Percentiles rank a stretch among this genome's conserved stretches.
These are phyloP conservation scores for Agrilus planipennis DNA, from an alignment of 1,140 invertebrate species.

Conservation along the genomic window DNA sequence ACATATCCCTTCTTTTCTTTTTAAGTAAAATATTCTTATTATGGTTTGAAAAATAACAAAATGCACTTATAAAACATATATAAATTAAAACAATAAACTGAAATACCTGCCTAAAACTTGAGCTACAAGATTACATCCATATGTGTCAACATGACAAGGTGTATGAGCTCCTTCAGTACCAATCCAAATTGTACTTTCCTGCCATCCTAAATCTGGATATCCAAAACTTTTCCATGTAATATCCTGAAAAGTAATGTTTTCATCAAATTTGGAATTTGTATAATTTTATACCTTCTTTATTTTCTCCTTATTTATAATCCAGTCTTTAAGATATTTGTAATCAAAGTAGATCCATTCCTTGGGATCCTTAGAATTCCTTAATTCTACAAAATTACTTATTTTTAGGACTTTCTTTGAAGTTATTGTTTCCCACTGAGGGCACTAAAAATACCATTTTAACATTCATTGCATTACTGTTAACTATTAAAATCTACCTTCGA, in stretches of 20 bases:
- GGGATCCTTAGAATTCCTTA: conserved; percentile 38
- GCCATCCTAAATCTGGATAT: conserved; percentile 50
- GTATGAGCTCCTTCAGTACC: conserved; percentile 81
- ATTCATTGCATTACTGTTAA: conserved; percentile 12
- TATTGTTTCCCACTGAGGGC: conserved; percentile 66
- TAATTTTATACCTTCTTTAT: conserved; percentile 40
- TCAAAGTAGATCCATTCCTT: conserved; percentile 68
- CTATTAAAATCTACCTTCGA: conserved; percentile 29
- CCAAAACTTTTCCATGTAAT: conserved; percentile 68
- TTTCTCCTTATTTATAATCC: conserved; percentile 48
- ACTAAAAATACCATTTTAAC: conserved; percentile 31
- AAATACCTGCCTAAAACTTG: conserved; percentile 79
- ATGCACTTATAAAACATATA: too few relatives aligned
- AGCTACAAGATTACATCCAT: conserved; percentile 85
- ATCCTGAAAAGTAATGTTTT: conserved; percentile 35
- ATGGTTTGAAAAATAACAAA: conserved; percentile 2
- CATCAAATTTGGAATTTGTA: conserved; percentile 24
- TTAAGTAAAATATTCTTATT: neutral
- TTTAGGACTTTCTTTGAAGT: conserved; percentile 40
- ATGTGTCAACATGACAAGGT: conserved; percentile 88
- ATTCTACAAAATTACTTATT: conserved; percentile 50
- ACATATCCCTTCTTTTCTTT: neutral
- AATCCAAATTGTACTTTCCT: conserved; percentile 80
- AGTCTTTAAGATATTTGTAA: conserved; percentile 69
- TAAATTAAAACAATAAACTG: too few relatives aligned